These are phyloP conservation scores for Macrocentrus cingulum DNA, from an alignment of 1,140 invertebrate genomes.

Conservation along the genomic window DNA sequence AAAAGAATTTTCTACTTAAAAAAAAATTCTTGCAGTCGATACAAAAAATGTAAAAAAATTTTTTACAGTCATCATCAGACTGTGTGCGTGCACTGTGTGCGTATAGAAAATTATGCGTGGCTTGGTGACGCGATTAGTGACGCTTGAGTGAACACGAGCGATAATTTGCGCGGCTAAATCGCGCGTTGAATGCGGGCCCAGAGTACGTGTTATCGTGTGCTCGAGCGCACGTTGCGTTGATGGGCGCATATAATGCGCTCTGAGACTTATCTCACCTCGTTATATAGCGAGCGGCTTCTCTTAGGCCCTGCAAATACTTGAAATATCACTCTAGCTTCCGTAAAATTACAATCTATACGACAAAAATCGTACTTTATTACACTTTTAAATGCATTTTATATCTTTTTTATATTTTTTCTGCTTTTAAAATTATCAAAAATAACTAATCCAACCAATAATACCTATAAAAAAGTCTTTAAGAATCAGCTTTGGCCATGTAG, in stretches of 20 bases:
- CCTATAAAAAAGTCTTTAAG: too few species aligned
- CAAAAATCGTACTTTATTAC: conserved; percentile 31
- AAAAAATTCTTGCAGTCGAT: conserved; percentile 1
- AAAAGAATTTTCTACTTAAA: not conserved
- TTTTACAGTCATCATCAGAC: not conserved
- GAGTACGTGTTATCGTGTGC: conserved; percentile 8
- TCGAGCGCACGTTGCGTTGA: not conserved
- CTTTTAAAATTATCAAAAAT: too few species aligned
- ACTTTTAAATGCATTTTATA: too few species aligned
- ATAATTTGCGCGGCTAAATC: conserved; percentile 36
- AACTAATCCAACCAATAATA: too few species aligned
- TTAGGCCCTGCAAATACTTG: conserved; percentile 51
- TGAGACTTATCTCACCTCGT: conserved; percentile 49
- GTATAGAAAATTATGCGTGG: conserved; percentile 19
- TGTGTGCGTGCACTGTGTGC: too few species aligned
- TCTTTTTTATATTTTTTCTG: too few species aligned
- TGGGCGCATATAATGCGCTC: not conserved
- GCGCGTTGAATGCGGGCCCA: conserved; percentile 27
- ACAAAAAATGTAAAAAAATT: not conserved
- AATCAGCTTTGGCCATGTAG: too few species aligned
- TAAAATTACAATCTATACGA: conserved; percentile 44
- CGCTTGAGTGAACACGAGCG: conserved; percentile 34
- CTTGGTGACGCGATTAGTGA: conserved; percentile 34
- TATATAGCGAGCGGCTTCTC: conserved; percentile 41
- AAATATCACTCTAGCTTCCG: conserved; percentile 52